Evolutionary conservation across 2,113 vertebrate genomes (phyloP).

Genomic region (Edolisoma coerulescens): DNA sequence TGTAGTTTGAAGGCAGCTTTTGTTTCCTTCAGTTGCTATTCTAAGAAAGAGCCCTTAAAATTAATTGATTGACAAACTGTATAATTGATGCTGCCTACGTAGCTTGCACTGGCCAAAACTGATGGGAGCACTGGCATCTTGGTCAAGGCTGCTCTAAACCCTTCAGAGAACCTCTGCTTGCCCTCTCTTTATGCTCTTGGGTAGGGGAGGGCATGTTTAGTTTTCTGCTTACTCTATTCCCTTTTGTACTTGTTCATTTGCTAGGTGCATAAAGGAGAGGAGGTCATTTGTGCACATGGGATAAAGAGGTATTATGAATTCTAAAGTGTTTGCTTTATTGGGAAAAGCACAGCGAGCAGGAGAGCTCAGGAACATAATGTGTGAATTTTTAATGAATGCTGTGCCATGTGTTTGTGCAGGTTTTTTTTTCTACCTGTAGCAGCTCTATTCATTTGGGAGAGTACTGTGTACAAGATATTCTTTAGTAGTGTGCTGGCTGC

Average conservation of each 20-base stretch:
- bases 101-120: not conserved
- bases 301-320: slow-evolving; percentile 68
- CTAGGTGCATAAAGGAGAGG: slow-evolving; percentile 56
- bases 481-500: slow-evolving; percentile 54
- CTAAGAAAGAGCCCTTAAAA: slow-evolving; percentile 20
- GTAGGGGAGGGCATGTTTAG: slow-evolving; percentile 59
- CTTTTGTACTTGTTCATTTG: slow-evolving; percentile 65
- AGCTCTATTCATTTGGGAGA: slow-evolving; percentile 67
- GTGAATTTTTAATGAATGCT: slow-evolving; percentile 67
- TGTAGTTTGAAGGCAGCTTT: slow-evolving; percentile 25
- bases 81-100: not conserved
- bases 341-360: slow-evolving; percentile 29
- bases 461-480: slow-evolving; percentile 46
- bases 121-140: not conserved
- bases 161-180: slow-evolving; percentile 20
- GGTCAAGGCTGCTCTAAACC: not conserved
- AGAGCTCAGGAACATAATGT: slow-evolving; percentile 34
- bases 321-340: slow-evolving; percentile 67
- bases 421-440: slow-evolving; percentile 50
- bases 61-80: not conserved
- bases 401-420: slow-evolving; percentile 19
- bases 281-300: slow-evolving; percentile 59
- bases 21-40: slow-evolving; percentile 3
- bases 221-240: slow-evolving; percentile 63
- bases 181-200: slow-evolving; percentile 17